Percentiles rank a stretch among this genome's conserved stretches.
Conservation (phyloP, 2,888 invertebrate species). For the Danaus chrysippus region DNA sequence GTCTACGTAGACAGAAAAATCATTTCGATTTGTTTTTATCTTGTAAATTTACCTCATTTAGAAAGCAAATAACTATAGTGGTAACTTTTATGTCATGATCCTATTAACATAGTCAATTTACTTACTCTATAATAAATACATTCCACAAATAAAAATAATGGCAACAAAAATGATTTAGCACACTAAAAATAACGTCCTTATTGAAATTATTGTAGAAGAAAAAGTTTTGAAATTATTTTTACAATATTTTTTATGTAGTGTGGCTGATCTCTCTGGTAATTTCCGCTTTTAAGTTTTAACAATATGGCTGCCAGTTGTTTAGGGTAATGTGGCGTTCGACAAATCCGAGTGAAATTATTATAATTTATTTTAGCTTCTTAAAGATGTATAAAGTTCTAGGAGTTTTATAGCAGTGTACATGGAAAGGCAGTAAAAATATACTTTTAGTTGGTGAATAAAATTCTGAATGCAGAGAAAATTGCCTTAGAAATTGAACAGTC, state of each 20-base stretch:
- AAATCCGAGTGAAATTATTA: slow-evolving; percentile 75
- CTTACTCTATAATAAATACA: slow-evolving; percentile 26
- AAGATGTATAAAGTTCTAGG: slow-evolving; percentile 73
- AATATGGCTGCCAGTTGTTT: slow-evolving; percentile 79
- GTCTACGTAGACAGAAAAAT: no score
- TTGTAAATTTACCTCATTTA: slow-evolving; percentile 16
- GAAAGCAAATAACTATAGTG: slow-evolving; percentile 13
- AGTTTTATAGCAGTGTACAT: slow-evolving; percentile 75
- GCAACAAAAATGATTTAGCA: not conserved
- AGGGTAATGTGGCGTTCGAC: slow-evolving; percentile 79
- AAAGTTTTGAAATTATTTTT: not conserved
- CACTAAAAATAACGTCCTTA: slow-evolving; percentile 13
- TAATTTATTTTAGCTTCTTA: slow-evolving; percentile 70
- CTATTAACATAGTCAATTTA: slow-evolving; percentile 33
- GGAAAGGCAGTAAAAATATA: slow-evolving; percentile 61
- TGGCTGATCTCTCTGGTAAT: slow-evolving; percentile 47
- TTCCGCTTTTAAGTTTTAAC: slow-evolving; percentile 60
- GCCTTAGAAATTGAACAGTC: slow-evolving; percentile 76
- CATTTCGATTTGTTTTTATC: not conserved
- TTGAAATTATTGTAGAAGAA: slow-evolving; percentile 1
- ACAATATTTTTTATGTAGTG: slow-evolving; percentile 34
- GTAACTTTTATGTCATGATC: slow-evolving; percentile 34
- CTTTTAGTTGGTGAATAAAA: slow-evolving; percentile 66
- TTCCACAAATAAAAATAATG: not conserved
- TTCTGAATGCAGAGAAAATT: slow-evolving; percentile 65